A percentile compares a stretch with the other conserved stretches of the same genome.
Conservation (phyloP, 2,797 vertebrate genomes). For the Neopelma chrysocephalum region DNA sequence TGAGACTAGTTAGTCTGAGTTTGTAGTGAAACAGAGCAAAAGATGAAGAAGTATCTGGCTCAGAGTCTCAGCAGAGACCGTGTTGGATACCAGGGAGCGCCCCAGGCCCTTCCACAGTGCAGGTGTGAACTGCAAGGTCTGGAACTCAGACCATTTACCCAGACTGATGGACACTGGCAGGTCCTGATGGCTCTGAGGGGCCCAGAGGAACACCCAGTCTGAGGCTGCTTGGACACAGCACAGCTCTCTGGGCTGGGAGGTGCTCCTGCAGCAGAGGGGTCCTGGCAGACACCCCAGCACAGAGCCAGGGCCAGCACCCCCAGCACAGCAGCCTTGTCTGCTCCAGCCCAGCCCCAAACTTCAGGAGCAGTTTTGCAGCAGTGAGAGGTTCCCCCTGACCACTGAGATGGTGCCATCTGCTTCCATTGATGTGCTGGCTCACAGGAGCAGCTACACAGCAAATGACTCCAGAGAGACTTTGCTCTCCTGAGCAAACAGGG, state of each 20-base stretch:
- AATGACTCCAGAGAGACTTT: neutral
- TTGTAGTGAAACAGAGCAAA: neutral
- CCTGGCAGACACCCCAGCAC: neutral
- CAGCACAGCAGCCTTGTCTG: neutral
- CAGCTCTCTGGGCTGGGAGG: neutral
- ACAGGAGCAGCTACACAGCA: neutral
- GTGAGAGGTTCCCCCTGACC: neutral
- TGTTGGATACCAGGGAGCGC: neutral
- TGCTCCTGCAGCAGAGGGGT: neutral
- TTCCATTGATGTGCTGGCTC: conserved; percentile 8
- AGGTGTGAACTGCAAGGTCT: neutral
- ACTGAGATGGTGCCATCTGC: neutral
- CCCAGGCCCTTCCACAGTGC: neutral
- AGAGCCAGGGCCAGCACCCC: neutral
- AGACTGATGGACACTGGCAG: neutral
- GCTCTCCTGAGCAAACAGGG: neutral
- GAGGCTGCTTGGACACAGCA: neutral
- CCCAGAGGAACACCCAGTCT: neutral
- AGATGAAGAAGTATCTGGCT: neutral
- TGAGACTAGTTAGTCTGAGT: neutral
- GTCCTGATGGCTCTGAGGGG: neutral
- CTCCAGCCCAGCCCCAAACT: neutral
- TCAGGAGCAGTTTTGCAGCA: conserved; percentile 18
- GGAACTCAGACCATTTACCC: neutral
- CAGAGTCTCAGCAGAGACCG: neutral